phyloP scores from a whole-genome alignment of 2,888 invertebrate genomes.

The Psylliodes chrysocephalus region DNA sequence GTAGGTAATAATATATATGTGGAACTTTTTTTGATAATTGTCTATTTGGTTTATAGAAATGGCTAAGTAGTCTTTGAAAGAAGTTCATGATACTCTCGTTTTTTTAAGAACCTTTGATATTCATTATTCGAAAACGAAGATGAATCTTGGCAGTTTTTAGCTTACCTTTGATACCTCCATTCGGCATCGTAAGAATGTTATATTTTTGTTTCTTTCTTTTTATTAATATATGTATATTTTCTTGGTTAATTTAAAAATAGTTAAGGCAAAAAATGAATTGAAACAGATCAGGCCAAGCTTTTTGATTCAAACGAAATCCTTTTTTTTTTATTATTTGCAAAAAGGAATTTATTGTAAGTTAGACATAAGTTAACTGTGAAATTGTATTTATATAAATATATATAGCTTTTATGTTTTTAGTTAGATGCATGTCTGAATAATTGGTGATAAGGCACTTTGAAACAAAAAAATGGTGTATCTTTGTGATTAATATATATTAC shows the following conservation, averaged over 20 bases:
- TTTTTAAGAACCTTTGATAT: slow-evolving; percentile 33
- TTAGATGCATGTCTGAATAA: slow-evolving; percentile 57
- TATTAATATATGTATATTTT: slow-evolving; percentile 27
- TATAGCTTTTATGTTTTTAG: slow-evolving; percentile 56
- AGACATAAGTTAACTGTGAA: slow-evolving; percentile 48
- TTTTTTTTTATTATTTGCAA: slow-evolving; percentile 36
- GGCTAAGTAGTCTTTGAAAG: slow-evolving; percentile 26
- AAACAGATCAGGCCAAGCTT: slow-evolving; percentile 9
- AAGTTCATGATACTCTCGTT: slow-evolving; percentile 37
- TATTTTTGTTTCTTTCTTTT: slow-evolving; percentile 21
- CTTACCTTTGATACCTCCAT: not conserved
- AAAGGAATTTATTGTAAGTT: slow-evolving; percentile 43
- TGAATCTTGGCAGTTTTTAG: slow-evolving; percentile 7
- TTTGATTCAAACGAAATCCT: not conserved
- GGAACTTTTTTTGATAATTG: slow-evolving; percentile 48
- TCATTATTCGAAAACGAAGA: slow-evolving; percentile 13
- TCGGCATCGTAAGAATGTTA: not conserved
- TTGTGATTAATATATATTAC: slow-evolving; percentile 32
- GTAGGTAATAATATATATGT: slow-evolving; percentile 52
- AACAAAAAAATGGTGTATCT: slow-evolving; percentile 40
- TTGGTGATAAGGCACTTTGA: slow-evolving; percentile 58
- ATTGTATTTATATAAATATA: slow-evolving; percentile 49
- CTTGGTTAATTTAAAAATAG: slow-evolving; percentile 21
- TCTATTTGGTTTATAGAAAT: slow-evolving; percentile 41
- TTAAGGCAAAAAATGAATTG: slow-evolving; percentile 12